Conservation (phyloP, 1,140 invertebrate genomes). For the Drosophila cardini region DNA sequence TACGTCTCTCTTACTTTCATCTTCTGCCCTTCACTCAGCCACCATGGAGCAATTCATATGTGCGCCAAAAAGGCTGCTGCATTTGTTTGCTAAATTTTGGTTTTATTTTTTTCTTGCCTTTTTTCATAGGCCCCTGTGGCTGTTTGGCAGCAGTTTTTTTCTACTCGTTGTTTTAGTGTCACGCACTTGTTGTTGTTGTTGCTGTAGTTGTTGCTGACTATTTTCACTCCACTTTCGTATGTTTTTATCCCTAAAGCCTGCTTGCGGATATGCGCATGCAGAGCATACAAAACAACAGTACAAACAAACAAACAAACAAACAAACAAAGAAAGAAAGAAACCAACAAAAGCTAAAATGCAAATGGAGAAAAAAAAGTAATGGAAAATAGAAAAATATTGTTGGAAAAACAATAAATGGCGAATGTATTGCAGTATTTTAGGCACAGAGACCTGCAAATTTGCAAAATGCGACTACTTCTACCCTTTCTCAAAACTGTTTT, state of each 20-base stretch:
- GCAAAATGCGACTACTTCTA: constrained; percentile 54
- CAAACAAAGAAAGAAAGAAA: constrained; percentile 27
- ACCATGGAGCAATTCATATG: constrained; percentile 16
- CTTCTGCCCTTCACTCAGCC: background rate
- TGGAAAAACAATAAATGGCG: constrained; percentile 82
- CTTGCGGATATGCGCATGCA: constrained; percentile 76
- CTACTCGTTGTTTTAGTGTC: constrained; percentile 37
- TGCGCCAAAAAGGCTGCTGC: constrained; percentile 43
- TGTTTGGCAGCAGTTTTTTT: constrained; percentile 55
- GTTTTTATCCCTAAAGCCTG: constrained; percentile 81
- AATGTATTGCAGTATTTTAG: constrained; percentile 81
- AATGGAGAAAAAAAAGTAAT: constrained; percentile 29
- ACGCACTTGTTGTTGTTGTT: constrained; percentile 39
- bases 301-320: constrained; percentile 29
- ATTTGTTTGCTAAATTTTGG: constrained; percentile 62
- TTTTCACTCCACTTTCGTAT: constrained; percentile 78
- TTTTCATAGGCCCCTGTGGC: constrained; percentile 62
- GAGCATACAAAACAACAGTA: constrained; percentile 3
- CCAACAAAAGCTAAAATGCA: constrained; percentile 51
- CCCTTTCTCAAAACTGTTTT: constrained; percentile 36
- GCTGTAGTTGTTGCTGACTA: constrained; percentile 55
- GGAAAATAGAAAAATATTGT: constrained; percentile 44
- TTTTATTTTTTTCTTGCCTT: constrained; percentile 31
- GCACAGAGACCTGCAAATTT: constrained; percentile 79
- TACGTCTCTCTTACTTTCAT: background rate